These are phyloP conservation scores for Platyscapa corneri DNA, from an alignment of 1,140 invertebrate species.

Conservation along the genomic window DNA sequence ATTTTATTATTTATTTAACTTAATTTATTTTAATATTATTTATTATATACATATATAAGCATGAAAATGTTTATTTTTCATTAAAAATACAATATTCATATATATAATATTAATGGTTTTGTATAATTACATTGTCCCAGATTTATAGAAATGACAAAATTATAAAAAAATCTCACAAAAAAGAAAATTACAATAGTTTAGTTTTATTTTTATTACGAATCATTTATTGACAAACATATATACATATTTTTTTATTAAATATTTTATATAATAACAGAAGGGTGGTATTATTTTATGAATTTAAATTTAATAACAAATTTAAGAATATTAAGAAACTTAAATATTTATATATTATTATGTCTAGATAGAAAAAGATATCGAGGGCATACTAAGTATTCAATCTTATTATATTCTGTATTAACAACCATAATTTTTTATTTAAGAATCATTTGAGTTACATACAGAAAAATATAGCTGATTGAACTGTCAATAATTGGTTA, in stretches of 20 bases:
- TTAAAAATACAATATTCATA: neutral
- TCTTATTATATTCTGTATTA: neutral
- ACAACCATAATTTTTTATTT: neutral
- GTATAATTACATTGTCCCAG: neutral
- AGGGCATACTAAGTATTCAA: neutral
- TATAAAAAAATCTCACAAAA: neutral
- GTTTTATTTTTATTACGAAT: neutral
- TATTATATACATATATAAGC: neutral
- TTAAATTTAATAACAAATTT: too few relatives aligned
- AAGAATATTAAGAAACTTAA: too few relatives aligned
- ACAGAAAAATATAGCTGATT: neutral
- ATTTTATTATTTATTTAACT: too few relatives aligned
- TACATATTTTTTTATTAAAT: too few relatives aligned
- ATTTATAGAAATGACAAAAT: neutral
- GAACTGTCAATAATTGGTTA: too few relatives aligned
- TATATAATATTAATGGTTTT: neutral
- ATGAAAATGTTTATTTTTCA: neutral
- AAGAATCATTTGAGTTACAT: neutral
- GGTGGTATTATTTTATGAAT: too few relatives aligned
- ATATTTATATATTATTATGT: neutral
- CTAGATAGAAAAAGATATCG: neutral
- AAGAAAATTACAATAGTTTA: neutral
- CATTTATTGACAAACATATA: neutral
- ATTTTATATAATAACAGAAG: too few relatives aligned
- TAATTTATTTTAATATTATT: too few relatives aligned